A percentile compares a stretch with the other conserved stretches of the same genome.
Conservation (phyloP, 2,888 invertebrate genomes). For the Labia minor region DNA sequence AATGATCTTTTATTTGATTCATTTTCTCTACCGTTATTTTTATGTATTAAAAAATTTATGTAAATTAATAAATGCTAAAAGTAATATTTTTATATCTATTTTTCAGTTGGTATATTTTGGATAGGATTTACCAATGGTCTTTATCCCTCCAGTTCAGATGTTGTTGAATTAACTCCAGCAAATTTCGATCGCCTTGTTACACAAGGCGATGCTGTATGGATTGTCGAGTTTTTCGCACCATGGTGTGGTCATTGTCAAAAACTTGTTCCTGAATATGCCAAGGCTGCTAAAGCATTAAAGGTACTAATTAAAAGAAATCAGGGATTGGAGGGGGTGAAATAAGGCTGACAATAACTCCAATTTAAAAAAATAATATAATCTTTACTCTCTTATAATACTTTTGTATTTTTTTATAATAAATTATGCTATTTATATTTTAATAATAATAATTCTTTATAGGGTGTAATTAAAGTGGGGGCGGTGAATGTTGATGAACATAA, state of each 20-base stretch:
- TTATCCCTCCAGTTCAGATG: conserved; percentile 46
- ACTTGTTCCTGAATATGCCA: conserved; percentile 85
- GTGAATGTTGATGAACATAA: conserved; percentile 86
- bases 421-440: neutral
- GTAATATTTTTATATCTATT: too few species aligned
- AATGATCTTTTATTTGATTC: too few species aligned
- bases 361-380: neutral
- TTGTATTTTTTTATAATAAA: neutral
- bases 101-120: too few species aligned
- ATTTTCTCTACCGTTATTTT: too few species aligned
- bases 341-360: too few species aligned
- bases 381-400: neutral
- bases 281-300: conserved; percentile 85
- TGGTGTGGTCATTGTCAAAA: conserved; percentile 92
- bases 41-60: too few species aligned
- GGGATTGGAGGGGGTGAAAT: too few species aligned
- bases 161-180: conserved; percentile 71
- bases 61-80: too few species aligned
- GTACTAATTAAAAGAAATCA: too few species aligned
- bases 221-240: conserved; percentile 93
- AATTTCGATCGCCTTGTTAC: conserved; percentile 80
- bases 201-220: conserved; percentile 78
- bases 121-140: too few species aligned
- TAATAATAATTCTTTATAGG: conserved; percentile 51
- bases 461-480: conserved; percentile 86